A percentile compares a stretch with the other conserved stretches of the same genome.
These are phyloP conservation scores for Piliocolobus tephrosceles DNA, from an alignment of 2,113 vertebrate genomes.

Conservation along the genomic window DNA sequence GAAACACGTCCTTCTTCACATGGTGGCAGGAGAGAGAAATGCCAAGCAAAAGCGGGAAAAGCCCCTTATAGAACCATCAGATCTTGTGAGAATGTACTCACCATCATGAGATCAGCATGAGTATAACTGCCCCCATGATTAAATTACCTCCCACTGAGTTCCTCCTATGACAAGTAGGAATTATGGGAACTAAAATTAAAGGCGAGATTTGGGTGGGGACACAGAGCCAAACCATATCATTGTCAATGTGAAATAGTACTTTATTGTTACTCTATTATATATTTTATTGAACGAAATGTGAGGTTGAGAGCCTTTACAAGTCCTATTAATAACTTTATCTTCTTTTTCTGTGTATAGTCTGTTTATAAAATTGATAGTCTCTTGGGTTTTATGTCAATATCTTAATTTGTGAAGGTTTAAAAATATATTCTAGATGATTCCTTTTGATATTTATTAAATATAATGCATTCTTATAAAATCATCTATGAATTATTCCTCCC, in stretches of 20 bases:
- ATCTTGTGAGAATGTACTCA: too few species aligned
- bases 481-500: not conserved
- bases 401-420: not conserved
- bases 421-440: not conserved
- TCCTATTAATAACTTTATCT: not conserved
- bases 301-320: not conserved
- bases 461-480: not conserved
- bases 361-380: not conserved
- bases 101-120: too few species aligned
- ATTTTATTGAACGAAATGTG: not conserved
- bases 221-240: too few species aligned
- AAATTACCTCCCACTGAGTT: too few species aligned
- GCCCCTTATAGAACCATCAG: too few species aligned
- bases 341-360: not conserved
- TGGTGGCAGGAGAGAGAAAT: too few species aligned
- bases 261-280: constrained; percentile 5
- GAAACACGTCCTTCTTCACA: too few species aligned
- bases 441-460: not conserved
- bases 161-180: too few species aligned
- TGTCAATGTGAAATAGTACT: not conserved
- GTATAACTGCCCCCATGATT: too few species aligned
- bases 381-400: not conserved
- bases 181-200: too few species aligned
- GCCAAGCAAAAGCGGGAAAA: too few species aligned
- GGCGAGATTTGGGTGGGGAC: too few species aligned